These are phyloP conservation scores for Gallinago solitaria DNA, from an alignment of 2,797 vertebrate genomes.

Conservation along the genomic window DNA sequence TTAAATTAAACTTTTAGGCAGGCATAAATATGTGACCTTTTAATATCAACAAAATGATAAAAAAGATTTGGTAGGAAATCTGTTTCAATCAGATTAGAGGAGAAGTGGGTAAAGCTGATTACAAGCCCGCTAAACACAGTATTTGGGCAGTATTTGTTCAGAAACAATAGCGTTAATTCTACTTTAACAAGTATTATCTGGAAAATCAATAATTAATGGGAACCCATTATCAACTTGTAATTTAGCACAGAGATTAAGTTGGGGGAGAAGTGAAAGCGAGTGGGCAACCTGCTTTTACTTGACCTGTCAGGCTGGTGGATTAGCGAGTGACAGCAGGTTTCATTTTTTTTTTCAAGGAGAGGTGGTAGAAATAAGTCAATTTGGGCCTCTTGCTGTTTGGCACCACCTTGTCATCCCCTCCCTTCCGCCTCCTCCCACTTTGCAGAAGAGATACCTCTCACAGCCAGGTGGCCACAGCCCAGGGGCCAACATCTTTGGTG, in stretches of 20 bases:
- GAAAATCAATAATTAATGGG: conserved; percentile 79
- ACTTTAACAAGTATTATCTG: conserved; percentile 79
- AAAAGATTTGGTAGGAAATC: conserved; percentile 85
- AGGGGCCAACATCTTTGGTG: accelerated
- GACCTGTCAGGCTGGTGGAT: conserved; percentile 49
- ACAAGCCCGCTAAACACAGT: conserved; percentile 81
- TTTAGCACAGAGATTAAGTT: conserved; percentile 26
- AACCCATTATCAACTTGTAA: conserved; percentile 70
- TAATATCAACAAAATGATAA: conserved; percentile 84
- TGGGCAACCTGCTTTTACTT: conserved; percentile 66
- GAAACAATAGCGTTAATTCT: conserved; percentile 82
- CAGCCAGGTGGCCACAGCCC: accelerated
- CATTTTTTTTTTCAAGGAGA: neutral
- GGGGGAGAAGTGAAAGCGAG: conserved; percentile 51
- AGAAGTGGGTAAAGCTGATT: conserved; percentile 89
- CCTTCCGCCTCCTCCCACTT: neutral
- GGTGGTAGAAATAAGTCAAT: conserved; percentile 34
- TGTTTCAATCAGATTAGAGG: conserved; percentile 85
- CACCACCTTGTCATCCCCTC: neutral
- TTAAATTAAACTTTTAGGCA: conserved; percentile 76
- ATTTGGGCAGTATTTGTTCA: conserved; percentile 79
- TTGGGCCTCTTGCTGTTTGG: neutral
- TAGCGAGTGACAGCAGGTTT: conserved; percentile 11
- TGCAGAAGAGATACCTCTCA: neutral
- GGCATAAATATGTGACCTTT: conserved; percentile 80